phyloP scores from a whole-genome alignment of 2,113 vertebrate species.

The Scolopax mira region DNA sequence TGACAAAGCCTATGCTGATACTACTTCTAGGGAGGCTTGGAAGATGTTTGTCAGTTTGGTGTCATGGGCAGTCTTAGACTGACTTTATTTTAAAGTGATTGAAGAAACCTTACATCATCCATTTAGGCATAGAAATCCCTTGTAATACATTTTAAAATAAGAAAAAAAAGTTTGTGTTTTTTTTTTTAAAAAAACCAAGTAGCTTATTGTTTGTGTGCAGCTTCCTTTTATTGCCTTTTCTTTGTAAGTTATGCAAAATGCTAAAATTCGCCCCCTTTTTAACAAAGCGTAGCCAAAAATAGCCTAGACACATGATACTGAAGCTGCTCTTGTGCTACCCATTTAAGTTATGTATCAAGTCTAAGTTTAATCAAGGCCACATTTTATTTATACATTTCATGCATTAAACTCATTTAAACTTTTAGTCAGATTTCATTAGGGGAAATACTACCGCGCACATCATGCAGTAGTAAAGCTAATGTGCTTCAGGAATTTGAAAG shows the following conservation, averaged over 20 bases:
- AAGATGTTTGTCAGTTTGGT: not conserved
- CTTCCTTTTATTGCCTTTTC: not conserved
- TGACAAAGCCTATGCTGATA: not conserved
- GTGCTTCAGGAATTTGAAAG: slow-evolving; percentile 84
- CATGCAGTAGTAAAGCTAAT: slow-evolving; percentile 82
- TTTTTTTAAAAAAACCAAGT: not conserved
- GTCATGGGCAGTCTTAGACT: not conserved
- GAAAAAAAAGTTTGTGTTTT: not conserved
- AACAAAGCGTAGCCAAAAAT: slow-evolving; percentile 63
- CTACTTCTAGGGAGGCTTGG: not conserved
- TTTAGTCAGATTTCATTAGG: slow-evolving; percentile 86
- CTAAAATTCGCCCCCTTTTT: slow-evolving; percentile 65
- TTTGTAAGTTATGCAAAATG: slow-evolving; percentile 45
- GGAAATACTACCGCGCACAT: slow-evolving; percentile 81
- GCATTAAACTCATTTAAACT: slow-evolving; percentile 85
- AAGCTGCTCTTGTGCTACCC: slow-evolving; percentile 74
- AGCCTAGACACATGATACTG: slow-evolving; percentile 72
- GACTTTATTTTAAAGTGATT: not conserved
- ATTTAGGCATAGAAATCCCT: not conserved
- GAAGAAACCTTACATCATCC: not conserved
- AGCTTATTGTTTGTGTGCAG: not conserved
- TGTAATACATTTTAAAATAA: not conserved
- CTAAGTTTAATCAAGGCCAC: slow-evolving; percentile 84
- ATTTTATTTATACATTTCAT: slow-evolving; percentile 86
- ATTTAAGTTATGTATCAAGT: slow-evolving; percentile 80